A percentile compares a stretch with the other conserved stretches of the same genome.
These are phyloP conservation scores for Xylocopa sonorina DNA, from an alignment of 1,140 invertebrate species.

Conservation along the genomic window DNA sequence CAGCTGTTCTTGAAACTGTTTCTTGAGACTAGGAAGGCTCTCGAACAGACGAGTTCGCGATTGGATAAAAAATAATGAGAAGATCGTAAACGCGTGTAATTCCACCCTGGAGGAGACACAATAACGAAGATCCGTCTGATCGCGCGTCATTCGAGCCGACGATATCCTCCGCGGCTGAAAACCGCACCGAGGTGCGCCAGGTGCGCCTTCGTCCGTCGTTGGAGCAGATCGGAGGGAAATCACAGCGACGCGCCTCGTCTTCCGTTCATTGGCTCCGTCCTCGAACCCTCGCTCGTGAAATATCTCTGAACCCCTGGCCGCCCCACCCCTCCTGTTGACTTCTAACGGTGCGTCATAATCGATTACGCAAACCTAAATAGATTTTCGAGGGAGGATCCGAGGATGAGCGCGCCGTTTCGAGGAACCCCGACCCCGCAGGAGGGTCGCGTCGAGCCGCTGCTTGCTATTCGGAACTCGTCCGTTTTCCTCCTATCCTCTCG, in stretches of 20 bases:
- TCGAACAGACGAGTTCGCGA: no score
- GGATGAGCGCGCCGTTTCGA: constrained; percentile 13
- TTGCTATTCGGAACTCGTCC: background rate
- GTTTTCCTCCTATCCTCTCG: background rate
- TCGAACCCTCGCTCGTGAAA: background rate
- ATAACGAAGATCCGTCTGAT: background rate
- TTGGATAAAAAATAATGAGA: no score
- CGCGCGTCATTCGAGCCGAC: background rate
- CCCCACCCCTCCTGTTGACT: constrained; percentile 38
- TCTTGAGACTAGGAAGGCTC: no score
- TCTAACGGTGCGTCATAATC: constrained; percentile 63
- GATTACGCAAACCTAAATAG: constrained; percentile 61
- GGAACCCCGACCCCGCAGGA: constrained; percentile 7
- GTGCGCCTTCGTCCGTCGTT: background rate
- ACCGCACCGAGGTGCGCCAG: background rate
- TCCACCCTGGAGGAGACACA: background rate
- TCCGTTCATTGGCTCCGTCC: background rate
- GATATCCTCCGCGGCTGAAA: background rate
- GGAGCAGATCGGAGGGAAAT: background rate
- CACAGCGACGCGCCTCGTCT: background rate
- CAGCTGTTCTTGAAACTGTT: no score
- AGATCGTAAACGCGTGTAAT: no score
- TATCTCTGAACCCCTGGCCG: constrained; percentile 10
- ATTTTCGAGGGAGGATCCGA: constrained; percentile 59
- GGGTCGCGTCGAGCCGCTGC: background rate